phyloP scores from a whole-genome alignment of 2,797 vertebrate species.

The Pelobates cultripes region DNA sequence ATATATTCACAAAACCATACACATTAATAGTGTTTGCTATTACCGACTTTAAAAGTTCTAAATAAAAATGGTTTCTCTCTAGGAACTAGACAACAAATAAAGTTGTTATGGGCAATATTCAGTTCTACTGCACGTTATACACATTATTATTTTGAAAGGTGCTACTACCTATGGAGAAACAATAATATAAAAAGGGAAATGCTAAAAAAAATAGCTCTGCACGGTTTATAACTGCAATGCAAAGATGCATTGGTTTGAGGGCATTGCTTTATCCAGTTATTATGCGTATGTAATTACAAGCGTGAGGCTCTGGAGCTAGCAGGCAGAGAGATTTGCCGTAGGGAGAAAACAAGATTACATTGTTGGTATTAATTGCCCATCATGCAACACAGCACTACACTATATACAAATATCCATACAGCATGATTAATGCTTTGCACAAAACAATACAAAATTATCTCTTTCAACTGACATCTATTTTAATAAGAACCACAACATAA shows the following conservation, averaged over 20 bases:
- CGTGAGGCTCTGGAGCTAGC: not conserved
- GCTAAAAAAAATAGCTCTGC: no score
- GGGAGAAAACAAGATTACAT: not conserved
- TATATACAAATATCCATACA: not conserved
- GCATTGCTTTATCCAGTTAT: constrained; percentile 2
- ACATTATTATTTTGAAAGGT: not conserved
- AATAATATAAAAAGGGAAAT: not conserved
- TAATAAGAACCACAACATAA: no score
- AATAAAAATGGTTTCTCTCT: no score
- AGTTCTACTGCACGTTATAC: no score
- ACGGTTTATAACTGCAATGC: not conserved
- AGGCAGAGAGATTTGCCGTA: not conserved
- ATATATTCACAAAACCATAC: no score
- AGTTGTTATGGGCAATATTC: no score
- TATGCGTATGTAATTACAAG: not conserved
- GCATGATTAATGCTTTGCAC: not conserved
- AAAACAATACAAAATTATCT: not conserved
- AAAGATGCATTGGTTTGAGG: not conserved
- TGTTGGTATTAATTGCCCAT: not conserved
- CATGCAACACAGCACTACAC: not conserved
- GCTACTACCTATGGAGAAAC: not conserved
- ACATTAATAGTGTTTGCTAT: no score
- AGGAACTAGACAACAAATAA: no score
- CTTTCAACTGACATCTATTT: not conserved
- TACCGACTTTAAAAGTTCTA: no score